Conservation (phyloP, 2,888 invertebrate species). For the Seira sanloemensis region DNA sequence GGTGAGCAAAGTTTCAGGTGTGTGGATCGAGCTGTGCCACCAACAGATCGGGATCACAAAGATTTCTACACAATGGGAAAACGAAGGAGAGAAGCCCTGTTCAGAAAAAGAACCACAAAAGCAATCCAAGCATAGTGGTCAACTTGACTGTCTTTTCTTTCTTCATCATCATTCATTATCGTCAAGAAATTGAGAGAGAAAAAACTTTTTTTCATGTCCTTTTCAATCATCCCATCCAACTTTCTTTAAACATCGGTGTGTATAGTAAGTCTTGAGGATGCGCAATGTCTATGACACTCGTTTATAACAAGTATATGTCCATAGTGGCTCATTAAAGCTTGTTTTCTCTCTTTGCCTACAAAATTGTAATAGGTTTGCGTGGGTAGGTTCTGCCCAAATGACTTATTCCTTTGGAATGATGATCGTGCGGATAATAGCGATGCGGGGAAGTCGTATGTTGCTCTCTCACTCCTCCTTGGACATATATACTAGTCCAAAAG, state of each 20-base stretch:
- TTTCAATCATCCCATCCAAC: conserved; percentile 55
- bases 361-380: conserved; percentile 9
- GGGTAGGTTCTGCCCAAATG: neutral
- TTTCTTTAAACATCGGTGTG: neutral
- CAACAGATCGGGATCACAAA: conserved; percentile 36
- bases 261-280: neutral
- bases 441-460: too few species aligned
- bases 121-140: conserved; percentile 41
- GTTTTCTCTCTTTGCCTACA: conserved; percentile 3
- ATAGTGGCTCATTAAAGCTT: conserved; percentile 15
- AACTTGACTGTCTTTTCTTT: conserved; percentile 44
- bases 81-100: neutral
- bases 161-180: conserved; percentile 61
- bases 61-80: conserved; percentile 11
- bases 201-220: conserved; percentile 46
- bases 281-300: neutral
- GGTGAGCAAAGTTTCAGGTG: conserved; percentile 75
- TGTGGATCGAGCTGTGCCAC: conserved; percentile 69
- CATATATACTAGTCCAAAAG: too few species aligned
- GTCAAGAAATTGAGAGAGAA: conserved; percentile 57
- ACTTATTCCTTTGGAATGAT: conserved; percentile 8
- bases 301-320: neutral
- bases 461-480: too few species aligned
- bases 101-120: conserved; percentile 35
- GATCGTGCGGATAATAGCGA: neutral